Percentiles rank a stretch among this genome's conserved stretches.
Evolutionary conservation across 2,797 vertebrate species (phyloP).

Genomic region (Protosalanx chinensis): DNA sequence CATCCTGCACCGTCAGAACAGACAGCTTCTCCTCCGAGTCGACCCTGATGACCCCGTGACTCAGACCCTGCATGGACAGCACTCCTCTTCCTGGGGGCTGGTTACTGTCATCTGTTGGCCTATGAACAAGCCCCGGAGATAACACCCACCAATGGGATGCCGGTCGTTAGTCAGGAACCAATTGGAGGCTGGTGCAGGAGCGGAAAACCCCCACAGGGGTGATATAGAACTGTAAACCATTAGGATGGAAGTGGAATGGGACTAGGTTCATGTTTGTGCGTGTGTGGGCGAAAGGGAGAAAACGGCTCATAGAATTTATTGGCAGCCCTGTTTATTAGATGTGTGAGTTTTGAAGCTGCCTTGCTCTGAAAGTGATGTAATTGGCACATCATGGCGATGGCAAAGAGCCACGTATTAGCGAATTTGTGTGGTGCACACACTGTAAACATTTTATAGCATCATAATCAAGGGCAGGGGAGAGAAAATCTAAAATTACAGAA

Average conservation of each 20-base stretch:
- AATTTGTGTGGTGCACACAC: slow-evolving; percentile 23
- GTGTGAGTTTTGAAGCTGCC: slow-evolving; percentile 26
- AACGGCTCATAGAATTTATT: background rate
- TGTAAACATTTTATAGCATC: slow-evolving; percentile 13
- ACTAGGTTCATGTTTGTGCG: slow-evolving; percentile 11
- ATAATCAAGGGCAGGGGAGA: slow-evolving; percentile 25
- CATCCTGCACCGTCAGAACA: slow-evolving; percentile 95
- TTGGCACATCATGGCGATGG: slow-evolving; percentile 20
- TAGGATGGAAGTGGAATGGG: slow-evolving; percentile 3
- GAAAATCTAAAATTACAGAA: slow-evolving; percentile 3
- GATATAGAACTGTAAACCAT: background rate
- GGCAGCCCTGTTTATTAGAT: slow-evolving; percentile 9
- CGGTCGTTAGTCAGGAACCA: background rate
- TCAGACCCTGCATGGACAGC: slow-evolving; percentile 96
- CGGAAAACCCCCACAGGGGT: background rate
- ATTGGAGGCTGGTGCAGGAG: background rate
- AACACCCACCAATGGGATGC: background rate
- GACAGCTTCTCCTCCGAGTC: slow-evolving; percentile 97
- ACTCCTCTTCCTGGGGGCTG: slow-evolving; percentile 94
- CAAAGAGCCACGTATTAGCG: slow-evolving; percentile 27
- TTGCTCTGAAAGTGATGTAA: slow-evolving; percentile 26
- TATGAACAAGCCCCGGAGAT: slow-evolving; percentile 43
- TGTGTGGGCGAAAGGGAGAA: background rate
- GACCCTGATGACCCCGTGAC: slow-evolving; percentile 89
- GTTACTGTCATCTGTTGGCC: slow-evolving; percentile 96